These are phyloP conservation scores for Ptychochromis oligacanthus DNA, from an alignment of 2,113 vertebrate species.

Conservation along the genomic window DNA sequence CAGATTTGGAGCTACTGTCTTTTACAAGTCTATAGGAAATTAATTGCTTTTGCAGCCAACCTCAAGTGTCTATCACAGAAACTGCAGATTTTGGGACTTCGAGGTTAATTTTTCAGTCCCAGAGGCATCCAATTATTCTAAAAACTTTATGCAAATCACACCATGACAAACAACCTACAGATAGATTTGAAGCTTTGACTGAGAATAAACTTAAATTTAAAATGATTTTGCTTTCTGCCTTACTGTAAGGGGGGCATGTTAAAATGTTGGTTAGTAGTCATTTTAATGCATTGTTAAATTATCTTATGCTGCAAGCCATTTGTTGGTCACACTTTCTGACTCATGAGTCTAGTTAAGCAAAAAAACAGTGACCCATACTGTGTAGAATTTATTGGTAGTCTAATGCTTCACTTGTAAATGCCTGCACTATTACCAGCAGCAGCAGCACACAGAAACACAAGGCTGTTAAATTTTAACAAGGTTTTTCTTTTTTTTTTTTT, in stretches of 20 bases:
- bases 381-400: background rate
- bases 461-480: background rate
- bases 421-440: background rate
- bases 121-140: background rate
- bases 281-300: background rate
- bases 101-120: background rate
- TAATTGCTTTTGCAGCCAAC: background rate
- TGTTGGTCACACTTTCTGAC: background rate
- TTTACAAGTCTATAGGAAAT: background rate
- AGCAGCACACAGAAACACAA: constrained; percentile 8
- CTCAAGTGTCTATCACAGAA: background rate
- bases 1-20: background rate
- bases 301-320: background rate
- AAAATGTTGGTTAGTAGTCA: background rate
- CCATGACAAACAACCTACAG: background rate
- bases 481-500: background rate
- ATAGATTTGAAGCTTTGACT: background rate
- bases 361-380: background rate
- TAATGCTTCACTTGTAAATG: constrained; percentile 1
- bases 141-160: background rate
- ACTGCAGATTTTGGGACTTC: background rate
- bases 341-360: background rate
- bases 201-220: background rate
- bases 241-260: background rate
- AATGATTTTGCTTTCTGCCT: no score